Conservation (phyloP, 1,140 invertebrate genomes). For the Portunus trituberculatus region DNA sequence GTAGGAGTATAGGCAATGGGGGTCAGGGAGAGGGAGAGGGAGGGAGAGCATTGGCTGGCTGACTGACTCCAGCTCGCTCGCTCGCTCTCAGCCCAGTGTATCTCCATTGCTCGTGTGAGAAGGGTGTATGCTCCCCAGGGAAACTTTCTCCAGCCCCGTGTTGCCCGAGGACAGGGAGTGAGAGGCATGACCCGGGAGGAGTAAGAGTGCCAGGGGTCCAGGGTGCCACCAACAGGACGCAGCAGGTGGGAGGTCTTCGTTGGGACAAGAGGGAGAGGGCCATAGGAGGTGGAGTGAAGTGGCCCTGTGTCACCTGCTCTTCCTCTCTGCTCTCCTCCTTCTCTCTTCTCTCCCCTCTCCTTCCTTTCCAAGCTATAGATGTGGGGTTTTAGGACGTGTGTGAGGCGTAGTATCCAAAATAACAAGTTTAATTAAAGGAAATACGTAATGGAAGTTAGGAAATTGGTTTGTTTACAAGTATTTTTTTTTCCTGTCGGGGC, state of each 20-base stretch:
- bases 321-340: not conserved
- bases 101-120: not conserved
- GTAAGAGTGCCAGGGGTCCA: slow-evolving; percentile 2
- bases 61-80: too few relatives aligned
- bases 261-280: not conserved
- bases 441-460: too few relatives aligned
- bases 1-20: too few relatives aligned
- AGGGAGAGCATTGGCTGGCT: too few relatives aligned
- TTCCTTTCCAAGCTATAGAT: not conserved
- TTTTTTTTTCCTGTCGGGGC: too few relatives aligned
- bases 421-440: too few relatives aligned
- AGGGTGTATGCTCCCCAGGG: not conserved
- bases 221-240: not conserved
- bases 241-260: not conserved
- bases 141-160: not conserved
- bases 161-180: not conserved
- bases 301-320: not conserved
- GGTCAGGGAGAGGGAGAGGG: too few relatives aligned
- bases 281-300: not conserved
- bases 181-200: not conserved
- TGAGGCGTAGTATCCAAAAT: too few relatives aligned
- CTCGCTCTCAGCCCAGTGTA: not conserved
- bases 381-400: too few relatives aligned
- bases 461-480: too few relatives aligned
- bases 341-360: not conserved